phyloP scores from a whole-genome alignment of 2,797 vertebrate species.

The Crossoptilon crossoptilon region DNA sequence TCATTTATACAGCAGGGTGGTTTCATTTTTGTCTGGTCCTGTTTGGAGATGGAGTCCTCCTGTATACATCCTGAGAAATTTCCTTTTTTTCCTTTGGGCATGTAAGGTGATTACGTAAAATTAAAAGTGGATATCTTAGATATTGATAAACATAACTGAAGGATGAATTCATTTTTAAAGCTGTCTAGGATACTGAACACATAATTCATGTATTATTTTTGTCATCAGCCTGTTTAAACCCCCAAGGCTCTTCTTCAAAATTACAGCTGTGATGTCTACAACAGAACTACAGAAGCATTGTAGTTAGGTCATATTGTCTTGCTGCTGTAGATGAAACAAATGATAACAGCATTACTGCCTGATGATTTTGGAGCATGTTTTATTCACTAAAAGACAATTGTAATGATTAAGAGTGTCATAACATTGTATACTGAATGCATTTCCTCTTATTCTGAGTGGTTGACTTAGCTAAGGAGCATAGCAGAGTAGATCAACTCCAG shows the following conservation, averaged over 20 bases:
- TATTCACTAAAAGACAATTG: constrained; percentile 15
- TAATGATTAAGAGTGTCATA: not conserved
- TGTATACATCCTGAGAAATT: not conserved
- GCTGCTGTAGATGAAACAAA: constrained; percentile 1
- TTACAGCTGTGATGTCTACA: not conserved
- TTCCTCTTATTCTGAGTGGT: not conserved
- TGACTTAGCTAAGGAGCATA: not conserved
- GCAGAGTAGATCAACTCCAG: not conserved
- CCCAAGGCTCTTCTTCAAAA: not conserved
- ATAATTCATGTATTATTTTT: not conserved
- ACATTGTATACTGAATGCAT: not conserved
- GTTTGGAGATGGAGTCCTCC: not conserved
- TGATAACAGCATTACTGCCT: not conserved
- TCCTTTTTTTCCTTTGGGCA: not conserved
- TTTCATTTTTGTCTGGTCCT: not conserved
- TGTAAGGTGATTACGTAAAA: not conserved
- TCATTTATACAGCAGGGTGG: not conserved
- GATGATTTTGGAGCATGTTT: not conserved
- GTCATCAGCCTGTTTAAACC: not conserved
- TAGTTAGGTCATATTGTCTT: constrained; percentile 19
- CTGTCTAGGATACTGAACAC: not conserved
- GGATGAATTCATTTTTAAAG: not conserved
- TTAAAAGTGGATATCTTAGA: not conserved
- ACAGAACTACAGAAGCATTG: not conserved
- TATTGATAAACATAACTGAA: constrained; percentile 9